Base-by-base conservation (phyloP, 2,113 vertebrate genomes). In the Illadopsis cleaveri region DNA sequence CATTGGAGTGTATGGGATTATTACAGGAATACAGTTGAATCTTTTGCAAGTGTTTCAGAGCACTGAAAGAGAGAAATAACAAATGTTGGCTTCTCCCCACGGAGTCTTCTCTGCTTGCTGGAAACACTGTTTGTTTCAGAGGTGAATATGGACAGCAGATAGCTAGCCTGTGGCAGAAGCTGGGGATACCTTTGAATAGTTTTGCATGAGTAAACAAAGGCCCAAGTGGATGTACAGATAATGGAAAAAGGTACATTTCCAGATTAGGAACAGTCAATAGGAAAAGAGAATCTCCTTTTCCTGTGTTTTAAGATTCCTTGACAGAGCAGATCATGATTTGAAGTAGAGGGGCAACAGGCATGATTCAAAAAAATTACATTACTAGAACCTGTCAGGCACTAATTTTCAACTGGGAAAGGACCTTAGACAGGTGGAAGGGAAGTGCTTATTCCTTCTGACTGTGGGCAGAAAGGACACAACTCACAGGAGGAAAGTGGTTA, bases 11-110 rank as follows among this genome's bases (percentile, higher is more conserved):
- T 45, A 16, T 5, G 4, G 65, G 6, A 27, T 70, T 54, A 33
- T 68, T 56, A 35, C 4, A 8, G 53, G 18, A 62, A 16, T 27
- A 9, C 0, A 1, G 4, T 0, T 66, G n/a, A 31, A 54, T 22
- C 10, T 77, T 48, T 68, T 28, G 23, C 47, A 30, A 8, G 9
- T 24, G 16, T 48, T 88, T 53, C 25, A 31, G 58, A 80, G 33
- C 24, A 12, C 37, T 65, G 17, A 14, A 50, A 33, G 65, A 73
- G 61, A 56, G 8, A 72, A 72, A 33, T 11, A 87, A 40, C 10
- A 87, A 65, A 35, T 28, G 0, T 15, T 79, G 37, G 5, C 35
- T 85, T 85, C 9, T 72, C 4, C 6, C 12, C 13, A 9, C 0
- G 1, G 15, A 15, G 30, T 42, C 20, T 61, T 40, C 28, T 57